Percentiles rank a stretch among this genome's conserved stretches.
Conservation (phyloP, 2,113 vertebrate genomes). For the Dissostichus mawsoni region DNA sequence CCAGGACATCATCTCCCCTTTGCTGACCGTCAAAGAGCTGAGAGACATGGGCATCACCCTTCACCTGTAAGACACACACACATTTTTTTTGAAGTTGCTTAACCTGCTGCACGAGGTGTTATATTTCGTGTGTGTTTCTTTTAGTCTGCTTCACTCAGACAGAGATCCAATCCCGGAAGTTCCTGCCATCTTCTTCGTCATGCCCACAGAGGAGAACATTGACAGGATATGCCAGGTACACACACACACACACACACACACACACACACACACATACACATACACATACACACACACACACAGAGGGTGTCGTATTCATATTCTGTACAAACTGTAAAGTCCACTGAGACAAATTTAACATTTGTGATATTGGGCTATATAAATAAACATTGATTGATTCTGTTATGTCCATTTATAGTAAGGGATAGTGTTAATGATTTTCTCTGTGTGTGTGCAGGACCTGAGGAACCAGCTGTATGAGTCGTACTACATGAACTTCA, state of each 20-base stretch:
- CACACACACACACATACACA: neutral
- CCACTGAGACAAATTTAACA: no score
- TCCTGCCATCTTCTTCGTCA: constrained; percentile 96
- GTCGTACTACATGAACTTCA: constrained; percentile 98
- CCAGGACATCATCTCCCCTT: constrained; percentile 98
- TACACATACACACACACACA: no score
- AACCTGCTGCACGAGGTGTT: no score
- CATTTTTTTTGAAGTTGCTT: neutral
- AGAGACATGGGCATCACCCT: constrained; percentile 98
- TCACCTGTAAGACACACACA: constrained; percentile 86
- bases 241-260: neutral
- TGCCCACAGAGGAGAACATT: constrained; percentile 98
- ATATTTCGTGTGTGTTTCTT: neutral
- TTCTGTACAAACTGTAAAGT: no score
- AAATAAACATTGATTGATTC: no score
- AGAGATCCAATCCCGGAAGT: constrained; percentile 97
- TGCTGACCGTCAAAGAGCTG: constrained; percentile 96
- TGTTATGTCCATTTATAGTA: no score
- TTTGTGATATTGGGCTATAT: no score
- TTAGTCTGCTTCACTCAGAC: constrained; percentile 95
- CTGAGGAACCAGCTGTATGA: constrained; percentile 97
- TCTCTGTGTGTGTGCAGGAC: constrained; percentile 84
- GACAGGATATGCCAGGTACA: constrained; percentile 97
- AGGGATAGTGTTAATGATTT: neutral
- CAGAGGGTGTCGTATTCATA: no score